These are phyloP conservation scores for Discoglossus pictus DNA, from an alignment of 2,797 vertebrate species.

Conservation along the genomic window DNA sequence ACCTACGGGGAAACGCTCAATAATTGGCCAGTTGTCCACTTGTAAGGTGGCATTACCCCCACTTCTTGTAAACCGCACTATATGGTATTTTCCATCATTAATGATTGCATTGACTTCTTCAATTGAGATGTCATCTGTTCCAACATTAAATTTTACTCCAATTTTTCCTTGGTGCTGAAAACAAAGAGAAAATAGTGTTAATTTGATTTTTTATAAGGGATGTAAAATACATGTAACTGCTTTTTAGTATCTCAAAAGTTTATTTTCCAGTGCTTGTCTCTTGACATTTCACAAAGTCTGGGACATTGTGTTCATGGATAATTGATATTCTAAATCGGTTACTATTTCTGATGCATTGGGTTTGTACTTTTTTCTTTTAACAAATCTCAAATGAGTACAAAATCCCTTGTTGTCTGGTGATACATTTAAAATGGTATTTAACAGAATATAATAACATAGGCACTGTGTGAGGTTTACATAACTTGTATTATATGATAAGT, in stretches of 20 bases:
- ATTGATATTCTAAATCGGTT: constrained; percentile 59
- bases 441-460: too few relatives aligned
- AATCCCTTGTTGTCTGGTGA: too few relatives aligned
- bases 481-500: too few relatives aligned
- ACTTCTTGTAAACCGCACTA: constrained; percentile 97
- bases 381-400: too few relatives aligned
- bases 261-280: constrained; percentile 48
- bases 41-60: constrained; percentile 98
- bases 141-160: constrained; percentile 97
- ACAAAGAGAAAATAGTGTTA: constrained; percentile 51
- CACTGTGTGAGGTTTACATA: too few relatives aligned
- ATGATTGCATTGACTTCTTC: constrained; percentile 96
- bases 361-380: constrained; percentile 30
- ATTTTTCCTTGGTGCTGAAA: constrained; percentile 93
- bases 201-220: constrained; percentile 31
- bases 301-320: constrained; percentile 55
- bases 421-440: too few relatives aligned
- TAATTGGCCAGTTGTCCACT: constrained; percentile 97
- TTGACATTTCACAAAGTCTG: constrained; percentile 52
- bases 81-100: constrained; percentile 98
- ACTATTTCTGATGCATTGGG: constrained; percentile 42
- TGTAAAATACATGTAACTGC: constrained; percentile 14
- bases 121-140: constrained; percentile 97
- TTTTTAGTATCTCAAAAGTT: constrained; percentile 14
- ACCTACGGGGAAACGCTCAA: constrained; percentile 98